These are phyloP conservation scores for Philaethria dido DNA, from an alignment of 2,888 invertebrate genomes.

Conservation along the genomic window DNA sequence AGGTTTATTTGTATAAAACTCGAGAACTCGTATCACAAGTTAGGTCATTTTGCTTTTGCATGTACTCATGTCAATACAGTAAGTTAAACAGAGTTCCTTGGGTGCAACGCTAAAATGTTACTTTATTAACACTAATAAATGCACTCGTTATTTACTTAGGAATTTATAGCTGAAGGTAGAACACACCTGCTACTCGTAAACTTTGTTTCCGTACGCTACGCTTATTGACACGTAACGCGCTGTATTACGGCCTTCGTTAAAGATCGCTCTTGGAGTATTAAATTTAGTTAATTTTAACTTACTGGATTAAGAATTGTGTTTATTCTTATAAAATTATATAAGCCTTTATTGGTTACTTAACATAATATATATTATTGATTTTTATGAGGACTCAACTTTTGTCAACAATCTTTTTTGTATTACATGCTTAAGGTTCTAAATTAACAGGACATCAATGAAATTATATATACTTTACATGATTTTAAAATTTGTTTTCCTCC, in stretches of 20 bases:
- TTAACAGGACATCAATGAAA: too few relatives aligned
- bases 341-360: too few relatives aligned
- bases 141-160: conserved; percentile 73
- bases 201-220: conserved; percentile 55
- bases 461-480: too few relatives aligned
- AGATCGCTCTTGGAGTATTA: conserved; percentile 9
- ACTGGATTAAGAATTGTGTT: neutral
- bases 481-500: too few relatives aligned
- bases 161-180: conserved; percentile 61
- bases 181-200: conserved; percentile 71
- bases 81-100: conserved; percentile 36
- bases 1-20: neutral
- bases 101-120: conserved; percentile 42
- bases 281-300: conserved; percentile 18
- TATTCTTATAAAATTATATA: neutral
- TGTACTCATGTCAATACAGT: conserved; percentile 30
- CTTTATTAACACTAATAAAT: conserved; percentile 75
- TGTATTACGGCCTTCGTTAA: conserved; percentile 13
- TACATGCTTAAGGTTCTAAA: too few relatives aligned
- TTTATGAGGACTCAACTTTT: too few relatives aligned
- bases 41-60: neutral
- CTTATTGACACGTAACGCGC: conserved; percentile 49
- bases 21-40: neutral
- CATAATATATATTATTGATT: too few relatives aligned
- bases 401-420: too few relatives aligned